Evolutionary conservation across 2,797 vertebrate species (phyloP), one percentile per base, ranked within the genome.

Genomic region (Characodon lateralis): DNA sequence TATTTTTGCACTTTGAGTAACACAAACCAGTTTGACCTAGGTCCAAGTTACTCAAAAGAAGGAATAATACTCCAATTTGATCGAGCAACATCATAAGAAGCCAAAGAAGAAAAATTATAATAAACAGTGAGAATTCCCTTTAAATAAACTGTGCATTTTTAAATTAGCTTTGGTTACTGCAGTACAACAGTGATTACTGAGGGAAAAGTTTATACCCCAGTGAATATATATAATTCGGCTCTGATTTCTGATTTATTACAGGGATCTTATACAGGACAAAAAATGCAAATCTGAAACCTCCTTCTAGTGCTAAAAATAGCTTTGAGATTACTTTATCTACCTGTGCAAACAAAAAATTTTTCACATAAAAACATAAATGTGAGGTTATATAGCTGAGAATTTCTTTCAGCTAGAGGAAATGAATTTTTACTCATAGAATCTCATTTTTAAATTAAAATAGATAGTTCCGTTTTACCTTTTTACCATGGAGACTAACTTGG

Each of bases 381-480:
- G 4, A 26, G 6, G 12, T 69, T 69, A 22, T 46, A 69, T 46
- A 26, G 14, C 41, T n/a, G 14, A 26, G 5, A 48, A 46, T 26
- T 6, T 46, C 46, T n/a, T 16, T 46, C 41, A n/a, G 24, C 24
- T 46, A 24, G 66, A 69, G 24, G n/a, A 16, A 16, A 16, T n/a
- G 2, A 1, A n/a, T 28, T 43, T 26, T 26, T 6, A 48, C 66
- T 48, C 41, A 48, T 46, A 26, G 24, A 43, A n/a, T 12, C n/a
- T 43, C 8, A n/a, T 2, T 56, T 56, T 9, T 24, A 24, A 55
- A 24, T 77, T 65, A 2, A 76, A 66, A 28, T 14, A 53, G 51
- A 35, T 56, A 26, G 26, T 46, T 13, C 73, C 20, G 70, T 66
- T 78, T 46, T 72, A 55, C 31, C 31, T 22, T 76, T 26, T 41